Evolutionary conservation across 2,113 vertebrate genomes (phyloP).

Genomic region (Microtus montanus): DNA sequence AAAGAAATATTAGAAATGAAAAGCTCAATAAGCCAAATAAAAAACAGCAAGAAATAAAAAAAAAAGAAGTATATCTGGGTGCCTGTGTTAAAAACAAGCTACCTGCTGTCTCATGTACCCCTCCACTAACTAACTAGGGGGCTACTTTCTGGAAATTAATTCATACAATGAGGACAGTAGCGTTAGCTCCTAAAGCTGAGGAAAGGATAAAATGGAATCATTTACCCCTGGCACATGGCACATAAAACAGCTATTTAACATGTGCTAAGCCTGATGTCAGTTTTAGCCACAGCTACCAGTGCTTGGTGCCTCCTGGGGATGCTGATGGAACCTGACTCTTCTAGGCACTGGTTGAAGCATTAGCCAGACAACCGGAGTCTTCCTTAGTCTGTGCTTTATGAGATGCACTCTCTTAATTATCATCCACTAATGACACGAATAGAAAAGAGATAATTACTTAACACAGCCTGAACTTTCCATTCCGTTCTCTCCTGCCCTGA

Average conservation of each 20-base stretch:
- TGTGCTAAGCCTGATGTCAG: background rate
- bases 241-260: background rate
- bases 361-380: background rate
- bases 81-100: background rate
- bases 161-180: background rate
- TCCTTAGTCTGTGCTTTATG: background rate
- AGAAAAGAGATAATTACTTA: background rate
- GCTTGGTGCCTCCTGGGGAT: background rate
- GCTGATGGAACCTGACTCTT: background rate
- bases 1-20: no score
- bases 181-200: background rate
- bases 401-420: background rate
- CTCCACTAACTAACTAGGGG: background rate
- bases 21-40: no score
- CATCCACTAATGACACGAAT: background rate
- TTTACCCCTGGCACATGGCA: background rate
- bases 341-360: background rate
- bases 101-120: accelerated
- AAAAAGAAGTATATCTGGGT: accelerated
- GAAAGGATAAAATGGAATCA: background rate
- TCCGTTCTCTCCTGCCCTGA: background rate
- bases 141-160: accelerated
- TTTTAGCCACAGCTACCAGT: background rate
- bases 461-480: background rate
- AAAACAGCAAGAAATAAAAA: no score